phyloP scores from a whole-genome alignment of 2,113 vertebrate species.

The Scomber japonicus region DNA sequence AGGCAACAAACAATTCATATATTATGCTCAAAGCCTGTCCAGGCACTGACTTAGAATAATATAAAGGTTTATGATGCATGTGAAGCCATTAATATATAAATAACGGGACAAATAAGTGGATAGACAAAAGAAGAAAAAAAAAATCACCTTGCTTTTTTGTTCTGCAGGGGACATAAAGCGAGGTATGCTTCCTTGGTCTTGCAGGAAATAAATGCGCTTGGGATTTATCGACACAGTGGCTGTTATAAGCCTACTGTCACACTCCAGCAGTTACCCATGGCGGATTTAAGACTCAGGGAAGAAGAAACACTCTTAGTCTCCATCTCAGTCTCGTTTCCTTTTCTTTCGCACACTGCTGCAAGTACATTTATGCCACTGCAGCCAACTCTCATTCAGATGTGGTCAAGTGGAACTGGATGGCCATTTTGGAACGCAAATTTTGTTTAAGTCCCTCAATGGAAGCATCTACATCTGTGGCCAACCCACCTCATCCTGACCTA shows the following conservation, averaged over 20 bases:
- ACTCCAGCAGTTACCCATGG: constrained; percentile 74
- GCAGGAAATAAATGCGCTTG: constrained; percentile 76
- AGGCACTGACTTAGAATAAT: constrained; percentile 10
- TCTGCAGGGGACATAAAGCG: constrained; percentile 64
- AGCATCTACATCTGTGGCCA: constrained; percentile 6
- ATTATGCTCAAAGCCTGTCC: neutral
- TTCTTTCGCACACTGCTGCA: constrained; percentile 41
- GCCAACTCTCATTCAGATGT: constrained; percentile 35
- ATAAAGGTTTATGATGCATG: constrained; percentile 70
- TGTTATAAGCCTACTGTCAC: constrained; percentile 83
- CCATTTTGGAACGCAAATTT: constrained; percentile 27
- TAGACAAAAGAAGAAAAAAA: constrained; percentile 12
- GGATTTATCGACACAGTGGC: constrained; percentile 82
- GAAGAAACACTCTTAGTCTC: constrained; percentile 71
- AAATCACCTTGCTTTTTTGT: constrained; percentile 56
- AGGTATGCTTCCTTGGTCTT: constrained; percentile 65
- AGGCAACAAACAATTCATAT: constrained; percentile 26
- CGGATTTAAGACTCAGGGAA: constrained; percentile 77
- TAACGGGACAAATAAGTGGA: constrained; percentile 62
- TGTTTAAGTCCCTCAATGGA: constrained; percentile 17
- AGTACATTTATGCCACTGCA: constrained; percentile 40
- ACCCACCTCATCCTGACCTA: constrained; percentile 21
- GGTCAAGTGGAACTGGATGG: constrained; percentile 44
- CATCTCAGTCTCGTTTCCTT: constrained; percentile 65
- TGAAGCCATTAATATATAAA: constrained; percentile 66